phyloP scores from a whole-genome alignment of 35 echinoderm and acorn worm genomes.

The Amphiura filiformis region DNA sequence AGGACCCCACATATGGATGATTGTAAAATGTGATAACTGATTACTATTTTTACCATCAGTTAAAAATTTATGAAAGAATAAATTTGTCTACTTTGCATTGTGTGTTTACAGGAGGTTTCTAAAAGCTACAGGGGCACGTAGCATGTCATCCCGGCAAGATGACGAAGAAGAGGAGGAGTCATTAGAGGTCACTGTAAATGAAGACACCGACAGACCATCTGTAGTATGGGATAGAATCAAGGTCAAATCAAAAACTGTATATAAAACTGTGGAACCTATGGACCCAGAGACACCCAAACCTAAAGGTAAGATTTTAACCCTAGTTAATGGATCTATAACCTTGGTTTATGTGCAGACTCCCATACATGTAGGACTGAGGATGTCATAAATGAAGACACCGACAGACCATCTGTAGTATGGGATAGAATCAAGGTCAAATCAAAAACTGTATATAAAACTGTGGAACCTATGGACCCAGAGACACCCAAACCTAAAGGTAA shows the following conservation, averaged over 20 bases:
- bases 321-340: constrained; percentile 7
- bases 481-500: constrained; percentile 87
- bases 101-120: constrained; percentile 61
- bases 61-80: too few species aligned
- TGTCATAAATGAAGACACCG: constrained; percentile 51
- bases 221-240: constrained; percentile 72
- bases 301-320: constrained; percentile 47
- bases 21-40: too few species aligned
- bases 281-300: constrained; percentile 74
- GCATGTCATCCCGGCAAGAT: constrained; percentile 28
- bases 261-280: constrained; percentile 42
- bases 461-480: constrained; percentile 52
- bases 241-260: constrained; percentile 47
- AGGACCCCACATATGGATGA: too few species aligned
- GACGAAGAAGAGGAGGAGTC: constrained; percentile 46
- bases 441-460: constrained; percentile 29
- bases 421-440: constrained; percentile 62
- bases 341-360: neutral
- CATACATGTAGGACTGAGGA: too few species aligned
- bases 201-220: constrained; percentile 56
- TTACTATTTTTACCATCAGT: too few species aligned
- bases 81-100: too few species aligned
- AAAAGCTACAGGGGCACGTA: constrained; percentile 53
- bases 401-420: constrained; percentile 72
- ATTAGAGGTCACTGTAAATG: constrained; percentile 54